Base-by-base conservation (phyloP, 2,888 invertebrate genomes). In the Lobophora halterata region DNA sequence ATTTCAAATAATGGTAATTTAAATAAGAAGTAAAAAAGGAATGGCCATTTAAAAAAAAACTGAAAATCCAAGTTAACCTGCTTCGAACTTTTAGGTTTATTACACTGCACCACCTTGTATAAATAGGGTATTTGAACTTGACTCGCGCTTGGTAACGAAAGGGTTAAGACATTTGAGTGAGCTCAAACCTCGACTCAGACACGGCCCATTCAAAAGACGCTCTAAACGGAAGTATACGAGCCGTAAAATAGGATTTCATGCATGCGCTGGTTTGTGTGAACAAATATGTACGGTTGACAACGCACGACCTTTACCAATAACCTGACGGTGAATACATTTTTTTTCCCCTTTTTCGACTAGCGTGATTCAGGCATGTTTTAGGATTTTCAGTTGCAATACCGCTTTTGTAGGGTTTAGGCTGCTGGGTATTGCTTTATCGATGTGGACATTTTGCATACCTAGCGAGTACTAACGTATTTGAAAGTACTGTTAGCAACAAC, bases 191-290 rank as follows among this genome's bases (percentile, higher is more conserved):
- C 70, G 69, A 68, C 69, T 76, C 69, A 78, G 73, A 75, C 68
- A 72, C 65, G 71, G 69, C 66, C 76, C 74, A 81, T 83, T 82
- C 79, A 79, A 80, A 81, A 81, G 79, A 74, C 73, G 76, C 73
- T 81, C 79, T 79, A 77, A 80, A 75, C 76, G 81, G 75, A 73
- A 73, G 75, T 79, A 79, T 74, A 73, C 82, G 80, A 81, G 76
- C 79, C 83, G 85, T 83, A 79, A 85, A 87, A 86, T 80, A 81
- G 79, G 80, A 86, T 86, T 86, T 86, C 83, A 87, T 78, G 86
- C 85, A 81, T 83, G 79, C 80, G 71, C 77, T 75, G 72, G 68
- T 71, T 71, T 78, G 81, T 85, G 82, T 83, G 83, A 85, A 82
- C 82, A 81, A 82, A 83, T 80, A 79, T 77, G 75, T 72, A 79